Evolutionary conservation across 2,797 vertebrate species (phyloP).

Genomic region (Pempheris klunzingeri): DNA sequence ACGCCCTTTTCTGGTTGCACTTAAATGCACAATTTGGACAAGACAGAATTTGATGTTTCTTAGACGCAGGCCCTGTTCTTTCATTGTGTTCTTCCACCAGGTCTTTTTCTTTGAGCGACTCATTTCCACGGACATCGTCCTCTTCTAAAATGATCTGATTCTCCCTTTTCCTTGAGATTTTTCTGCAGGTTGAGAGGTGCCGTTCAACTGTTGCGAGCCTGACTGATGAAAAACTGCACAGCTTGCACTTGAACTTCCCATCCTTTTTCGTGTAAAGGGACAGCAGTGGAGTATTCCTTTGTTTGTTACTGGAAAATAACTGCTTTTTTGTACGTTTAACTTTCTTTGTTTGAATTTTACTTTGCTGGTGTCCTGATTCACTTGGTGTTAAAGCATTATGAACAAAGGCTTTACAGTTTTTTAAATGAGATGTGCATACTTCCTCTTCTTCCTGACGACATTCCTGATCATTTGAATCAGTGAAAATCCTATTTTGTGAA

Average conservation of each 20-base stretch:
- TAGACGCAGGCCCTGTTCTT: conserved; percentile 3
- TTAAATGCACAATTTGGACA: conserved; percentile 90
- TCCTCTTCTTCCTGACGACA: conserved; percentile 14
- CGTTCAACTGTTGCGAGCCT: conserved; percentile 86
- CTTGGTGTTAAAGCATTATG: background rate
- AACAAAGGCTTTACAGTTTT: background rate
- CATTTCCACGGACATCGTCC: conserved; percentile 21
- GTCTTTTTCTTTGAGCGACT: conserved; percentile 10
- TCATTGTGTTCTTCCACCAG: background rate
- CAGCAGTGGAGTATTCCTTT: background rate
- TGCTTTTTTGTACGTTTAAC: conserved; percentile 13
- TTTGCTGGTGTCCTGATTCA: background rate
- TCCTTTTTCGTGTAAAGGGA: conserved; percentile 55
- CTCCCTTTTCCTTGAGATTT: conserved; percentile 37
- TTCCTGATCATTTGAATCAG: conserved; percentile 31
- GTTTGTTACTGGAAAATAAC: background rate
- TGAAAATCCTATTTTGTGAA: background rate
- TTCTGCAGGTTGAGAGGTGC: conserved; percentile 82
- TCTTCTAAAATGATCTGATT: conserved; percentile 24
- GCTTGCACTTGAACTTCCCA: conserved; percentile 88
- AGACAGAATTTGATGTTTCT: conserved; percentile 75
- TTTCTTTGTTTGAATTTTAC: conserved; percentile 7
- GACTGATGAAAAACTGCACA: conserved; percentile 89
- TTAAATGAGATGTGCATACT: conserved; percentile 10
- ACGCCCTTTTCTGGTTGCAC: conserved; percentile 88